Evolutionary conservation across 2,888 invertebrate genomes (phyloP).

Genomic region (Eupeodes luniger): DNA sequence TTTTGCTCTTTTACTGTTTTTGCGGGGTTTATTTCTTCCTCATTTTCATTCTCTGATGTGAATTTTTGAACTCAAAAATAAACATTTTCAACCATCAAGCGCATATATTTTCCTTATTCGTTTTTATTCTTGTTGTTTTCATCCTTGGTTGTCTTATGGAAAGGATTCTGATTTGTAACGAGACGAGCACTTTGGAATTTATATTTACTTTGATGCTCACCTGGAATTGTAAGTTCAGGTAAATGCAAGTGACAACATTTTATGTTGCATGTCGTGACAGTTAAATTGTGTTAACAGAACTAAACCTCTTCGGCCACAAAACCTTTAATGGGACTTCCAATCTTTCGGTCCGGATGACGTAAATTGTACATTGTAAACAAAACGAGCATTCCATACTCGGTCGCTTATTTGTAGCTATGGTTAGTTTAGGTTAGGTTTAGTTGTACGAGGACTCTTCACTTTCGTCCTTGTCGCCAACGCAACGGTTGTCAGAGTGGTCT

Average conservation of each 20-base stretch:
- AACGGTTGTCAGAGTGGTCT: neutral
- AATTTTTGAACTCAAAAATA: constrained; percentile 10
- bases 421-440: neutral
- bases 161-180: neutral
- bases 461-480: neutral
- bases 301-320: constrained; percentile 60
- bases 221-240: neutral
- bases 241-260: constrained; percentile 33
- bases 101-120: neutral
- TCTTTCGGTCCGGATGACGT: constrained; percentile 10
- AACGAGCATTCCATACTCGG: neutral
- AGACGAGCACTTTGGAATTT: constrained; percentile 9
- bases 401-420: too few relatives aligned
- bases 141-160: neutral
- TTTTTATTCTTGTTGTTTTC: neutral
- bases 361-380: neutral
- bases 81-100: neutral
- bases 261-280: constrained; percentile 11
- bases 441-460: neutral
- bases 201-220: neutral
- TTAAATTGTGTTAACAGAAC: constrained; percentile 56
- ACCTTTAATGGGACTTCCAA: constrained; percentile 49
- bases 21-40: neutral
- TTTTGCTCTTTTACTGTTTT: too few relatives aligned
- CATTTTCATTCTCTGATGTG: neutral